phyloP scores from a whole-genome alignment of 2,113 vertebrate species.

The Dendrocopos noguchii region DNA sequence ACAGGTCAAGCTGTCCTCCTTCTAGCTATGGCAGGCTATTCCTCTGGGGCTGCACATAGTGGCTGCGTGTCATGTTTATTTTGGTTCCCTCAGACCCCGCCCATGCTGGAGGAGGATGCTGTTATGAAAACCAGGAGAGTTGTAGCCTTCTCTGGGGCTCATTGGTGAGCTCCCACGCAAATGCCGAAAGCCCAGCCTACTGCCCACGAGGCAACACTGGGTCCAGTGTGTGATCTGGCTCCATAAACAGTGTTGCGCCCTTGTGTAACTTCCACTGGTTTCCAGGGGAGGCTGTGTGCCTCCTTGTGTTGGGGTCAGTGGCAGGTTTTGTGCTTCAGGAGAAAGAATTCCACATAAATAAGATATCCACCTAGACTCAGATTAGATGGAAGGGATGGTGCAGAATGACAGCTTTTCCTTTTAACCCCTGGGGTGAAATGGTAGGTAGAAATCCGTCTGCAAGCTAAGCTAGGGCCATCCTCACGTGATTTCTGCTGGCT shows the following conservation, averaged over 20 bases:
- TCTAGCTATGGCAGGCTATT: background rate
- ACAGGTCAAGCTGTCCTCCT: background rate
- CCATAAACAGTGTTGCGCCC: background rate
- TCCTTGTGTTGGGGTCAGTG: background rate
- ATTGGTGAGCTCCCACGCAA: background rate
- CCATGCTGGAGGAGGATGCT: background rate
- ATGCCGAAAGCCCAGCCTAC: background rate
- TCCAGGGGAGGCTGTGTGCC: background rate
- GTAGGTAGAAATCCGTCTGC: conserved; percentile 14
- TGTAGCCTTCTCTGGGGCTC: background rate
- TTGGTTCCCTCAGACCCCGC: background rate
- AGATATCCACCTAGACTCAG: fast-evolving
- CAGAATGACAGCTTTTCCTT: background rate
- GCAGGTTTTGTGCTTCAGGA: background rate
- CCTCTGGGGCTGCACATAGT: background rate
- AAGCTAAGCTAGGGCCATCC: background rate
- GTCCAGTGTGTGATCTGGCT: background rate
- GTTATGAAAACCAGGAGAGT: background rate
- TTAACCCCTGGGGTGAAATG: background rate
- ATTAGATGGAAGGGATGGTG: background rate
- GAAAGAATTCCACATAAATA: background rate
- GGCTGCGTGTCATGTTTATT: background rate
- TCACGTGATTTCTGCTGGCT: conserved; percentile 19
- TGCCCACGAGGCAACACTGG: background rate
- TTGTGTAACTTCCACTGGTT: conserved; percentile 10